Percentiles rank a stretch among this genome's conserved stretches.
Evolutionary conservation across 92 coral and sea anemone genomes (phyloP).

Genomic region (Isaurus tuberculatus): DNA sequence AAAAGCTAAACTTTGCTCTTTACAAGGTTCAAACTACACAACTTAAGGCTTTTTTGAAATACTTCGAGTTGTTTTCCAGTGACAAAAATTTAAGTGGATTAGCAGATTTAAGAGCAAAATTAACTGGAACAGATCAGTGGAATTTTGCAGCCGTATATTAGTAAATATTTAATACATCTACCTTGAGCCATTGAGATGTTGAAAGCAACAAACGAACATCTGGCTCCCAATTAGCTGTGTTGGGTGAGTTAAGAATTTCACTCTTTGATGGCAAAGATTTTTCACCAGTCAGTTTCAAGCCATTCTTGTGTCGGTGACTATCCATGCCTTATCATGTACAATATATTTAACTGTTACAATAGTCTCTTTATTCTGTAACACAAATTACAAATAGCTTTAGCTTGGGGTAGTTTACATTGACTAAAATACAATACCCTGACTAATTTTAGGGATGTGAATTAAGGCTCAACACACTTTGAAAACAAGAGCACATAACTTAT

Average conservation of each 20-base stretch:
- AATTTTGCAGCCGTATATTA: too few species aligned
- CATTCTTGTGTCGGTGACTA: slow-evolving; percentile 25
- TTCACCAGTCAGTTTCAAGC: slow-evolving; percentile 20
- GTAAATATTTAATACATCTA: slow-evolving; percentile 21
- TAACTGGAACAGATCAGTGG: too few species aligned
- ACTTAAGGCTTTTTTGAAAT: too few species aligned
- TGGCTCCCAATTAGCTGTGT: slow-evolving; percentile 88
- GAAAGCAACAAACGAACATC: slow-evolving; percentile 94
- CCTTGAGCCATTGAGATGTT: slow-evolving; percentile 94
- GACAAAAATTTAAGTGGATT: too few species aligned
- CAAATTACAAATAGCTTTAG: background rate
- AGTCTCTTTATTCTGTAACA: background rate
- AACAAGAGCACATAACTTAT: too few species aligned
- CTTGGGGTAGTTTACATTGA: background rate
- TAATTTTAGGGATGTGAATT: too few species aligned
- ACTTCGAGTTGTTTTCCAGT: too few species aligned
- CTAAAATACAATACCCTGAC: too few species aligned
- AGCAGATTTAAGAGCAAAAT: too few species aligned
- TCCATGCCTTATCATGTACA: background rate
- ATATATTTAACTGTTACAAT: background rate
- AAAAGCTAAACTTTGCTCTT: too few species aligned
- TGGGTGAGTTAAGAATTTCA: slow-evolving; percentile 78
- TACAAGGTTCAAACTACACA: too few species aligned
- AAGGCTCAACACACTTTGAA: too few species aligned
- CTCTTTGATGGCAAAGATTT: slow-evolving; percentile 76